Conservation (phyloP, 1,140 invertebrate genomes). For the Solenopsis invicta region DNA sequence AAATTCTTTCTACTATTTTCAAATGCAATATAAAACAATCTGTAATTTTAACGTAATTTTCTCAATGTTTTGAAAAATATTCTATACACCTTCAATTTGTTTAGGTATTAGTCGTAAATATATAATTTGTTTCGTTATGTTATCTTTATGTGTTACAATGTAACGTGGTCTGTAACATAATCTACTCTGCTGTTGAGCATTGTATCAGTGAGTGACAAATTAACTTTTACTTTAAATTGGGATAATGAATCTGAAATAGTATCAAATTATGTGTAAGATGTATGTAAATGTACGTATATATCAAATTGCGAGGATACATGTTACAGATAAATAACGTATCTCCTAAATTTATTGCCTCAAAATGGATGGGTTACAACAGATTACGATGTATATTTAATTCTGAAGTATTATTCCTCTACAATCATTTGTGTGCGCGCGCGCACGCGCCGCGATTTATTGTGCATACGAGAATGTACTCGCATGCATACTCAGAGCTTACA, state of each 20-base stretch:
- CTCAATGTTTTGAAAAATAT: neutral
- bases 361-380: conserved; percentile 12
- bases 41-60: too few species aligned
- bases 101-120: neutral
- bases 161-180: neutral
- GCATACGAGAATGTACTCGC: neutral
- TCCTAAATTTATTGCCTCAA: neutral
- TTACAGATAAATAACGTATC: neutral
- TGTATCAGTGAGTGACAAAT: too few species aligned
- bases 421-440: neutral
- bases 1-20: too few species aligned
- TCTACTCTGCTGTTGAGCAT: too few species aligned
- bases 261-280: neutral
- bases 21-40: too few species aligned
- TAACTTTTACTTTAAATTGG: neutral
- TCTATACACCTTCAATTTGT: neutral
- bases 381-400: conserved; percentile 11
- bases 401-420: neutral
- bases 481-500: neutral
- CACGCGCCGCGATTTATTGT: neutral
- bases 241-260: neutral
- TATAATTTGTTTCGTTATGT: neutral
- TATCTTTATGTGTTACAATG: neutral
- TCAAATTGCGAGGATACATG: neutral
- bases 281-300: neutral